phyloP scores from a whole-genome alignment of 2,797 vertebrate species.

The Etheostoma nigrum region DNA sequence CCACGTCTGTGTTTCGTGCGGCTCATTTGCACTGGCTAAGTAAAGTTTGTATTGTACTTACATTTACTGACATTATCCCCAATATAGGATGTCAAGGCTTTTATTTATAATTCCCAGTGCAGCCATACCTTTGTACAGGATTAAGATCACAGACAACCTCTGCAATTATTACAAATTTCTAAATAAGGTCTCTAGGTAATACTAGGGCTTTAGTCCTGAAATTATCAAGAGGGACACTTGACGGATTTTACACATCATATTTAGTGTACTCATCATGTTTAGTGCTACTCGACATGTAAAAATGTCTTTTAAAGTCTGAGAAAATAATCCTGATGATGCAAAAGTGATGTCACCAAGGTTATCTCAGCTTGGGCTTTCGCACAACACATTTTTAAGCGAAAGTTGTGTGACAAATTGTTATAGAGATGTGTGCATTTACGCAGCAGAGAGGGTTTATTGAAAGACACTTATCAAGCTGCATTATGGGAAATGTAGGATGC shows the following conservation, averaged over 20 bases:
- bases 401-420: not conserved
- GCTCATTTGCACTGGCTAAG: no score
- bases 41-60: no score
- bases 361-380: not conserved
- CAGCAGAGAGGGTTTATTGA: not conserved
- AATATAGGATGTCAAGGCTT: no score
- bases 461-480: not conserved
- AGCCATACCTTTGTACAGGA: no score
- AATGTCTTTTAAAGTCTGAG: not conserved
- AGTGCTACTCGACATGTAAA: not conserved
- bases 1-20: no score
- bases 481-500: constrained; percentile 1
- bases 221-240: constrained; percentile 20
- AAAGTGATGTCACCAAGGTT: not conserved
- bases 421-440: not conserved
- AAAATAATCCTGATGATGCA: constrained; percentile 5
- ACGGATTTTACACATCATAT: not conserved
- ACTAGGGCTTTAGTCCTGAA: not conserved
- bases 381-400: not conserved
- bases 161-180: no score
- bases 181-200: no score
- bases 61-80: no score
- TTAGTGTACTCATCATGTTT: not conserved
- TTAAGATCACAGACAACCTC: no score
- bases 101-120: no score